A percentile compares a stretch with the other conserved stretches of the same genome.
These are phyloP conservation scores for Sternarchorhynchus goeldii DNA, from an alignment of 2,797 vertebrate species.

Conservation along the genomic window DNA sequence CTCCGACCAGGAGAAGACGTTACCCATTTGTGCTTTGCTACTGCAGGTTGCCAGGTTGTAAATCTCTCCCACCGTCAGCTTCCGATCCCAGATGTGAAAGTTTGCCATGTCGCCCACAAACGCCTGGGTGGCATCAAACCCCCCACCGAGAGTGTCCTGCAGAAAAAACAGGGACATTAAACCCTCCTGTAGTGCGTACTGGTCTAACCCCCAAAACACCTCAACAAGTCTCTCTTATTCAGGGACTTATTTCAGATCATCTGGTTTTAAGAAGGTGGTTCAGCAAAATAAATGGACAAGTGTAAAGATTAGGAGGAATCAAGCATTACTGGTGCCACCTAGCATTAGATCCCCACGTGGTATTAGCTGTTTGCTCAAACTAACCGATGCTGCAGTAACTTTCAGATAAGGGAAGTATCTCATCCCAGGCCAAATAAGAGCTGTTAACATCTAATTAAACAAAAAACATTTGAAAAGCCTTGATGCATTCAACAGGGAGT, in stretches of 20 bases:
- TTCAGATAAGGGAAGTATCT: not conserved
- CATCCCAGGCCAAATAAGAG: not conserved
- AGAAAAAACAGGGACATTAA: not conserved
- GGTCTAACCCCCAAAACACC: too few relatives aligned
- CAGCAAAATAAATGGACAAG: too few relatives aligned
- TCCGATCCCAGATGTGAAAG: slow-evolving; percentile 97
- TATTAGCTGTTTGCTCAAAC: too few relatives aligned
- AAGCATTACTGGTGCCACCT: too few relatives aligned
- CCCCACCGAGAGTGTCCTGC: slow-evolving; percentile 93
- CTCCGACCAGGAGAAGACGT: slow-evolving; percentile 95
- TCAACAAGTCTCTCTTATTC: too few relatives aligned
- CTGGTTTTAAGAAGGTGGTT: too few relatives aligned
- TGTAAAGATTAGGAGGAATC: too few relatives aligned
- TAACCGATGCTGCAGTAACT: not conserved
- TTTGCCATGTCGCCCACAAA: slow-evolving; percentile 95
- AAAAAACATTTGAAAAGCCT: too few relatives aligned
- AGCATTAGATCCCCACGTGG: too few relatives aligned
- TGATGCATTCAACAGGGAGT: not conserved
- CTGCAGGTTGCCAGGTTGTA: slow-evolving; percentile 95
- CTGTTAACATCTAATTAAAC: not conserved
- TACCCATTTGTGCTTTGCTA: slow-evolving; percentile 89
- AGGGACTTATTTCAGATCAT: too few relatives aligned
- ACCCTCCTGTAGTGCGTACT: not conserved
- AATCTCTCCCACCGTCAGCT: slow-evolving; percentile 89
- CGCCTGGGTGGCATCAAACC: slow-evolving; percentile 95